Evolutionary conservation across 1,140 invertebrate genomes (phyloP).

Genomic region (Eriocheir sinensis): DNA sequence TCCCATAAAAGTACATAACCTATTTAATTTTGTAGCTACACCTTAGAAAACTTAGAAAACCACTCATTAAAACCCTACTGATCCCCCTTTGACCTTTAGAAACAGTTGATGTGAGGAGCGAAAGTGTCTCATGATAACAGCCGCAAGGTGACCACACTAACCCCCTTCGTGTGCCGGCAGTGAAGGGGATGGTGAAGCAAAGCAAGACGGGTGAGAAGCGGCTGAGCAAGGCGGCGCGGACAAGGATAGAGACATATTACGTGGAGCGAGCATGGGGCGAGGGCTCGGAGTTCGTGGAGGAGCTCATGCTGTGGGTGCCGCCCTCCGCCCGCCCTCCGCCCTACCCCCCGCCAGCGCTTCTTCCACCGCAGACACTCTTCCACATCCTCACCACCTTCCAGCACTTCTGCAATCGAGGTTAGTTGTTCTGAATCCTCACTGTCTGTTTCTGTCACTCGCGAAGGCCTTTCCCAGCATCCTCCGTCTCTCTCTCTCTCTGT

Average conservation of each 20-base stretch:
- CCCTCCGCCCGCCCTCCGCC: constrained; percentile 68
- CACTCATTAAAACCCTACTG: too few relatives aligned
- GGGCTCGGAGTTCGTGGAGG: constrained; percentile 75
- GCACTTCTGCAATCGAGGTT: constrained; percentile 73
- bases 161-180: constrained; percentile 57
- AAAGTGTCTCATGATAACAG: too few relatives aligned
- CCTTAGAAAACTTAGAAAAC: too few relatives aligned
- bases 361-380: constrained; percentile 63
- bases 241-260: constrained; percentile 72
- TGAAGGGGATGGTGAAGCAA: constrained; percentile 74
- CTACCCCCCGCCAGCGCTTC: constrained; percentile 73
- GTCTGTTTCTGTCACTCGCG: too few relatives aligned
- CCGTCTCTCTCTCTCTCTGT: too few relatives aligned
- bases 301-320: constrained; percentile 71
- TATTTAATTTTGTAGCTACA: too few relatives aligned
- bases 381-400: constrained; percentile 66
- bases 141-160: too few relatives aligned
- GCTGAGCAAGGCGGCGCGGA: constrained; percentile 67
- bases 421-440: not conserved
- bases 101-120: too few relatives aligned
- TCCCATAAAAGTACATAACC: too few relatives aligned
- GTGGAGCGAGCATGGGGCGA: constrained; percentile 75
- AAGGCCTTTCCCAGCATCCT: too few relatives aligned
- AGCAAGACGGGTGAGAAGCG: constrained; percentile 73
- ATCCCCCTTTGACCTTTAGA: too few relatives aligned